Percentiles rank a stretch among this genome's conserved stretches.
These are phyloP conservation scores for Chromis chromis DNA, from an alignment of 2,797 vertebrate species.

Conservation along the genomic window DNA sequence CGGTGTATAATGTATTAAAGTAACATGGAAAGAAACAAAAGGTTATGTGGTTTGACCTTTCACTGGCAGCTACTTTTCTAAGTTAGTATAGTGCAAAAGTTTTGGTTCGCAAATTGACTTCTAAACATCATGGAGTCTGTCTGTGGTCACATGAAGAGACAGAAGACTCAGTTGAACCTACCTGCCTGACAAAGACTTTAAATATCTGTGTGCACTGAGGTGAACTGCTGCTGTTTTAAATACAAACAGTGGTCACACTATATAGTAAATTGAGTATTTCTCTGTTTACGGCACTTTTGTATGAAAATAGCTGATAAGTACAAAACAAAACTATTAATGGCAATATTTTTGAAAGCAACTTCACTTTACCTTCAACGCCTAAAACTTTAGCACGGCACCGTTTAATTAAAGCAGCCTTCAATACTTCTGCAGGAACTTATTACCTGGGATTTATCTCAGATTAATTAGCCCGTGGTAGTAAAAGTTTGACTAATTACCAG, in stretches of 20 bases:
- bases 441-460: conserved; percentile 27
- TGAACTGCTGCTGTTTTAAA: conserved; percentile 1
- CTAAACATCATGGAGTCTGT: not conserved
- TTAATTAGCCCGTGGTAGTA: conserved; percentile 3
- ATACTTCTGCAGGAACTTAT: conserved; percentile 8
- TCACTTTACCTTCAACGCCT: not conserved
- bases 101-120: not conserved
- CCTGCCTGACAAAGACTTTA: conserved; percentile 2
- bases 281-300: conserved; percentile 9
- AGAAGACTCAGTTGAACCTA: not conserved
- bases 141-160: conserved; percentile 1
- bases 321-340: not conserved
- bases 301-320: not conserved
- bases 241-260: conserved; percentile 1
- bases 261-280: not conserved
- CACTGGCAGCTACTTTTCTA: not conserved
- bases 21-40: too few relatives aligned
- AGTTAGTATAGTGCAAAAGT: not conserved
- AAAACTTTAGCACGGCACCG: conserved; percentile 11
- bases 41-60: too few relatives aligned
- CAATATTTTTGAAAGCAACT: not conserved
- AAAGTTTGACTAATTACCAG: conserved; percentile 15
- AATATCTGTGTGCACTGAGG: not conserved
- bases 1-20: too few relatives aligned
- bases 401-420: conserved; percentile 6